Evolutionary conservation across 2,888 invertebrate genomes (phyloP).

Genomic region (Thysanoteuthis rhombus): DNA sequence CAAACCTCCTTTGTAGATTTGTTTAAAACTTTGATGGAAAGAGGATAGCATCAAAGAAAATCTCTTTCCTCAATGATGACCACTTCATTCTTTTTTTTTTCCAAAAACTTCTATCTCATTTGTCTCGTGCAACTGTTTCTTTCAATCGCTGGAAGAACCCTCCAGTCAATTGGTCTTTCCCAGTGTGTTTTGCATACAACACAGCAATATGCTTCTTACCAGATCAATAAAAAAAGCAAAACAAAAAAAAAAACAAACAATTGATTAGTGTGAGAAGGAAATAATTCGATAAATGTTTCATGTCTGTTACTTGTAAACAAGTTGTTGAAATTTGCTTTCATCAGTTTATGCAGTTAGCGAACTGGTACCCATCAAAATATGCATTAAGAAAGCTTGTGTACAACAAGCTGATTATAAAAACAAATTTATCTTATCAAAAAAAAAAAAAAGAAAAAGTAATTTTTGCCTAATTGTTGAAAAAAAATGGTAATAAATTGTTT

Average conservation of each 20-base stretch:
- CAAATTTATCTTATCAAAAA: not conserved
- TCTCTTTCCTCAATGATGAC: not conserved
- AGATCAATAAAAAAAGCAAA: not conserved
- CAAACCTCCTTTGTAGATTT: no score
- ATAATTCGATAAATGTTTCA: not conserved
- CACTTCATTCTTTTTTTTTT: not conserved
- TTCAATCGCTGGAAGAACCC: not conserved
- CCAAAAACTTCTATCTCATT: not conserved
- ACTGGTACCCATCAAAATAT: not conserved
- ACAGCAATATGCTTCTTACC: conserved; percentile 1
- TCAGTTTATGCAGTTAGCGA: not conserved
- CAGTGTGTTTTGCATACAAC: not conserved
- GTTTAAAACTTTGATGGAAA: no score
- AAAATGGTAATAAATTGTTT: conserved; percentile 12
- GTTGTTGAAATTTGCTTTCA: not conserved
- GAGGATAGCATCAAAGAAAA: not conserved
- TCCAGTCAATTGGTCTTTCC: conserved; percentile 12
- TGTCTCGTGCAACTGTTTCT: not conserved
- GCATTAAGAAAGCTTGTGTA: not conserved
- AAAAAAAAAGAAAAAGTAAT: not conserved
- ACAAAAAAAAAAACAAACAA: not conserved
- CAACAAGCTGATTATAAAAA: not conserved
- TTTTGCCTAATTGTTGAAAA: not conserved
- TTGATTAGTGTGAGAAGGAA: not conserved
- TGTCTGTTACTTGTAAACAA: not conserved